Evolutionary conservation across 2,797 vertebrate species (phyloP), one percentile per base, ranked within the genome.

Genomic region (Salmo trutta): DNA sequence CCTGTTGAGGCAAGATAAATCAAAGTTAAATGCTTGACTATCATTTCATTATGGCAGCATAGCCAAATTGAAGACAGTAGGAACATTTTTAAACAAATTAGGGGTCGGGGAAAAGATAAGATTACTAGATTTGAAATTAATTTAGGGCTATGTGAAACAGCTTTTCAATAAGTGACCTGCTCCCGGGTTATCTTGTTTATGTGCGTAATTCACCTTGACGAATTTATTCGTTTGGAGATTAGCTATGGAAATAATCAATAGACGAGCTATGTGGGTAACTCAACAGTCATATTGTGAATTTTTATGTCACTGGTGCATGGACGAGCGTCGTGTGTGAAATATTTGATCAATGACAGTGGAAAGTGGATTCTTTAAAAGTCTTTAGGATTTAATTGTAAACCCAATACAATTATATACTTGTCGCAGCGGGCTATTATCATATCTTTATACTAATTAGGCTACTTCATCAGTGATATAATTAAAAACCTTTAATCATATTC

Each of bases 91-190:
- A 94, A 95, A 94, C 93, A 95, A 94, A 93, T 95, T 94, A 95
- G 87, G 4, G 0, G 90, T 93, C 89, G 91, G 82, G 86, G 90
- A 91, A 90, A 92, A 94, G 91, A 93, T 94, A 88, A 91, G 90
- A 95, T 95, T 94, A 96, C 96, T 95, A 94, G 93, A 94, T 94
- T 94, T 89, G 94, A 96, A 96, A 96, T 93, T 94, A 91, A 95
- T 96, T 95, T 95, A 94, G 91, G 88, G 41, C 94, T 94, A 91
- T 36, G 83, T 88, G 93, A 95, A 93, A 93, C 93, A 76, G 93
- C 85, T 91, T 93, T 94, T 93, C 93, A 91, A 95, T 93, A 93
- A 91, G 92, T 94, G 92, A 92, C 93, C 91, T 93, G 93, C 90
- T 93, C 87, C 4, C 92, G 91, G 90, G 91, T 93, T 91, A 93